Percentiles rank a stretch among this genome's conserved stretches.
Conservation (phyloP, 2,113 vertebrate species). For the Marmota flaviventris region DNA sequence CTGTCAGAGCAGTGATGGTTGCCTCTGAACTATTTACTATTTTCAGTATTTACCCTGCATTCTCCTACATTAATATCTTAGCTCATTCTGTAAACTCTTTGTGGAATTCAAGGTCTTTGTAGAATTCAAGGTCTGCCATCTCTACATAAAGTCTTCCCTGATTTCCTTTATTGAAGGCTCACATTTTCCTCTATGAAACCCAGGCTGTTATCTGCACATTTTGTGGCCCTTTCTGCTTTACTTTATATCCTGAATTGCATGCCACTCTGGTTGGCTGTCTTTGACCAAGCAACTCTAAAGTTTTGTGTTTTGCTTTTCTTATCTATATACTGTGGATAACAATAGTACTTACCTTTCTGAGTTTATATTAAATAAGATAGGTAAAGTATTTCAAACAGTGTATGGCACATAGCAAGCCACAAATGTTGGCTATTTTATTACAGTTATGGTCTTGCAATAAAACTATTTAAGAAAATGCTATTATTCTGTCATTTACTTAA, state of each 20-base stretch:
- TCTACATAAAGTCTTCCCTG: neutral
- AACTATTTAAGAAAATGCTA: neutral
- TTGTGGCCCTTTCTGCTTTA: neutral
- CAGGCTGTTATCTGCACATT: accelerated
- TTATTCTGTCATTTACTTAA: neutral
- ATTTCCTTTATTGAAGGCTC: neutral
- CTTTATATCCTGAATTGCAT: neutral
- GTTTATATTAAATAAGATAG: neutral
- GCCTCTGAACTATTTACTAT: neutral
- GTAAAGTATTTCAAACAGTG: neutral
- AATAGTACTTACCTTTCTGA: neutral
- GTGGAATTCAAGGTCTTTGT: neutral
- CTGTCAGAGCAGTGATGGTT: neutral
- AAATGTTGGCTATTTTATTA: neutral
- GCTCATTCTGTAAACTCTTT: neutral
- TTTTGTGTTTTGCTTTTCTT: neutral
- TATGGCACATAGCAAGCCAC: neutral
- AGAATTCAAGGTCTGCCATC: neutral
- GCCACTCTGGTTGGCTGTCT: neutral
- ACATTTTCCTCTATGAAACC: neutral
- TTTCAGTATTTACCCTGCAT: neutral
- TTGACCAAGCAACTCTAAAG: neutral
- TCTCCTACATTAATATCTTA: neutral
- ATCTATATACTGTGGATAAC: neutral
- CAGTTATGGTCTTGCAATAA: neutral